Base-by-base conservation (phyloP, 2,797 vertebrate genomes). In the Microcaecilia unicolor region DNA sequence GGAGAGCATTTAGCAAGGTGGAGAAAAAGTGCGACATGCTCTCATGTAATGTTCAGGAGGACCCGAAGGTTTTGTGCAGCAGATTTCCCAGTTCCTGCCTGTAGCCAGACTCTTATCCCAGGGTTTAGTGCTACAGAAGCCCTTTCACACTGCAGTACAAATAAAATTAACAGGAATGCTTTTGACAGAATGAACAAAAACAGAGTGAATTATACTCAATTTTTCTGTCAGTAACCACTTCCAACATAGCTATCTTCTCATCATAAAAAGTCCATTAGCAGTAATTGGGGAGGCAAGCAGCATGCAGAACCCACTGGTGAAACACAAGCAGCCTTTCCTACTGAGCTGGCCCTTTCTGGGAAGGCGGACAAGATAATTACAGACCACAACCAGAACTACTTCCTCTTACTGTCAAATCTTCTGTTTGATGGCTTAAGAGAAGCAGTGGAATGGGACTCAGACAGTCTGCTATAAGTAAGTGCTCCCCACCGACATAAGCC, bases 241-340 rank as follows among this genome's bases (percentile, higher is more conserved):
- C 20, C 45, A 41, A 3, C 39, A 41, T 30, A 33, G 55, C 24
- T 9, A 5, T 46, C 45, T 53, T 41, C 58, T 61, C 55, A 58
- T 51, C 61, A 67, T 63, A 67, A 65, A 69, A 67, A 70, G 63
- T 67, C 58, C 66, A 72, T 72, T 72, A 70, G 58, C 50, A 51
- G 52, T 47, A 50, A 66, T 37, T 56, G 51, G 56, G 58, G 38
- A 58, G 58, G 53, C 51, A 50, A n/a, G 58, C 3, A 10, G 47
- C 28, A 55, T 12, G 20, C 31, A 14, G 37, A 37, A 44, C 44
- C 21, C 51, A 25, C 2, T 41, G 1, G 0, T 12, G 53, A 18
- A 55, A 10, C 23, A 27, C 31, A 23, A 56, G 41, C 33, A 6
- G 1, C 1, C 45, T 53, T n/a, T 15, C 1, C 46, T 62, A 48